Evolutionary conservation across 1,140 invertebrate species (phyloP), one percentile per base, ranked within the genome.

Genomic region (Drosophila ercepeae): DNA sequence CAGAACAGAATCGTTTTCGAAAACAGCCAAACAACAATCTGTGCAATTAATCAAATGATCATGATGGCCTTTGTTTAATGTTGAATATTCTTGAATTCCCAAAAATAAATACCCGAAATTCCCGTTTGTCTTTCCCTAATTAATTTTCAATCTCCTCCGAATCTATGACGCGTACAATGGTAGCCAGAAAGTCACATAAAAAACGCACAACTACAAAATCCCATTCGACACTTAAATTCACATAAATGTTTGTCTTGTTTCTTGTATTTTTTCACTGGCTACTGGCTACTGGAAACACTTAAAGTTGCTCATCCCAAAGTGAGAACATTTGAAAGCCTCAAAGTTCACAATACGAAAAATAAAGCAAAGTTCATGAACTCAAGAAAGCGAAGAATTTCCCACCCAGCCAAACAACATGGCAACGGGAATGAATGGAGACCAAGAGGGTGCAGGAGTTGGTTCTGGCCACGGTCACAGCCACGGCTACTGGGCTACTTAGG

Each of bases 321-420:
- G 36, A 63, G 75, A 82, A 77, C 78, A 76, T 71, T 63, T 59
- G 67, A 69, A 60, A 50, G 16, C 36, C 60, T 49, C 36, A 5
- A 51, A 32, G 36, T 39, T 39, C 36, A 45, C 18, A 39, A 23
- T 18, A 18, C 1, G 14, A 13, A 27, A 71, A 21, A 49, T 39
- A 27, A 54, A 48, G 59, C 69, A 64, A 71, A 61, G 79, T 84
- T 84, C 79, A 86, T 78, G 78, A 79, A 84, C 79, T 64, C 23
- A 41, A 39, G 52, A 42, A 41, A 44, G 52, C 19, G n/a, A 61
- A 50, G 50, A 59, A 57, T 42, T 83, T 78, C 74, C 78, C 78
- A 77, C 78, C 74, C 53, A 64, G 67, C 51, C 58, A n/a, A n/a
- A n/a, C n/a, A n/a, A n/a, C n/a, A 55, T 63, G 71, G 53, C 57